These are phyloP conservation scores for Yoshiicerus persimilis DNA, from an alignment of 1,140 invertebrate species.

Conservation along the genomic window DNA sequence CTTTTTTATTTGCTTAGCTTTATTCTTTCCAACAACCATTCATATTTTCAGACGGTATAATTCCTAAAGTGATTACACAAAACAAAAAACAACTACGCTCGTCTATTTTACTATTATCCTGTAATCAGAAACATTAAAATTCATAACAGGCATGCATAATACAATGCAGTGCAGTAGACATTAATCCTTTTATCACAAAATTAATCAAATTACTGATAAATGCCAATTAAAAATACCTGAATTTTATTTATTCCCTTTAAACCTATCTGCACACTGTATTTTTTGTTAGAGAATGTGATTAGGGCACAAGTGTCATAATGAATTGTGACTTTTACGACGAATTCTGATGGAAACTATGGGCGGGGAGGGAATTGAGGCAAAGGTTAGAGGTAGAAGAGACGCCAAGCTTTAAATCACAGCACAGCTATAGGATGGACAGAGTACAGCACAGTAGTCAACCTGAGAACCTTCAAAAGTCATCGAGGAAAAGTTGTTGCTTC, in stretches of 20 bases:
- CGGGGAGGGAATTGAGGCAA: neutral
- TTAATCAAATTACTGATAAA: neutral
- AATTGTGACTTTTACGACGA: neutral
- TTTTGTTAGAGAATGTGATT: neutral
- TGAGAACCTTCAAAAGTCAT: constrained; percentile 9
- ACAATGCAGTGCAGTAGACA: neutral
- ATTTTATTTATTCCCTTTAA: neutral
- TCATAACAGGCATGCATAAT: neutral
- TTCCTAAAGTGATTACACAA: neutral
- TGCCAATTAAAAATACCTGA: neutral
- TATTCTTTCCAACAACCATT: neutral
- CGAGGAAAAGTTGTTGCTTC: constrained; percentile 7
- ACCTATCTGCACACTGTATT: too few relatives aligned
- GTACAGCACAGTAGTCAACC: neutral
- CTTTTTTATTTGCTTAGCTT: neutral
- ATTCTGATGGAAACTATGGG: neutral
- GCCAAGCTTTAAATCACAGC: neutral
- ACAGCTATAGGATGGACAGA: neutral
- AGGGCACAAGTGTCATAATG: neutral
- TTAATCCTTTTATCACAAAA: neutral
- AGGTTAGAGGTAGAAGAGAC: neutral
- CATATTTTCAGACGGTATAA: neutral
- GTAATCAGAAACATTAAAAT: neutral
- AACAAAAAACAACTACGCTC: too few relatives aligned
- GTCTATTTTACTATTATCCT: neutral